phyloP scores from a whole-genome alignment of 2,797 vertebrate species.

The Brachyalestes nurse region DNA sequence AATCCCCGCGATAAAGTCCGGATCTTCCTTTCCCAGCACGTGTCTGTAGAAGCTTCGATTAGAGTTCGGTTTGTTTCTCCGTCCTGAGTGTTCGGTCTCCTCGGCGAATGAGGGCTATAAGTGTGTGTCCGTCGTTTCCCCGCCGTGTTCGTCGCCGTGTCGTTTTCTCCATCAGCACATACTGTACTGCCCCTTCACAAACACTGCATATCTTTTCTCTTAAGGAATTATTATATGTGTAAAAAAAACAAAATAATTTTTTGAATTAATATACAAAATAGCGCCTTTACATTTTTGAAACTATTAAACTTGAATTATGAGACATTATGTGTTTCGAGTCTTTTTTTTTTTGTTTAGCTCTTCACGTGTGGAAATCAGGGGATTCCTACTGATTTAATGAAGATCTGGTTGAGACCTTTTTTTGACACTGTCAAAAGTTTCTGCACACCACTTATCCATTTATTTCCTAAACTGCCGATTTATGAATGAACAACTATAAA shows the following conservation, averaged over 20 bases:
- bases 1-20: background rate
- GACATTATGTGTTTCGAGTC: conserved; percentile 24
- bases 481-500: too few species aligned
- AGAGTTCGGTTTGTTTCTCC: conserved; percentile 38
- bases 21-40: background rate
- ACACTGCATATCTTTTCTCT: conserved; percentile 72
- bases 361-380: too few species aligned
- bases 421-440: too few species aligned
- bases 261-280: conserved; percentile 69
- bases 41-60: conserved; percentile 18
- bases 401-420: too few species aligned
- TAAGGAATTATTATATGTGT: conserved; percentile 61
- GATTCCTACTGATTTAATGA: too few species aligned
- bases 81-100: conserved; percentile 54
- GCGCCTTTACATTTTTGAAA: conserved; percentile 73
- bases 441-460: too few species aligned
- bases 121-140: conserved; percentile 56
- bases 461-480: too few species aligned
- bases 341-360: background rate
- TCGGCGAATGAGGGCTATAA: conserved; percentile 73
- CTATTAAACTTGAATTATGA: conserved; percentile 80
- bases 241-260: conserved; percentile 52
- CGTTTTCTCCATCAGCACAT: conserved; percentile 49
- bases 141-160: conserved; percentile 46
- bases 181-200: conserved; percentile 29